These are phyloP conservation scores for Helicoverpa armigera DNA, from an alignment of 1,140 invertebrate genomes.

Conservation along the genomic window DNA sequence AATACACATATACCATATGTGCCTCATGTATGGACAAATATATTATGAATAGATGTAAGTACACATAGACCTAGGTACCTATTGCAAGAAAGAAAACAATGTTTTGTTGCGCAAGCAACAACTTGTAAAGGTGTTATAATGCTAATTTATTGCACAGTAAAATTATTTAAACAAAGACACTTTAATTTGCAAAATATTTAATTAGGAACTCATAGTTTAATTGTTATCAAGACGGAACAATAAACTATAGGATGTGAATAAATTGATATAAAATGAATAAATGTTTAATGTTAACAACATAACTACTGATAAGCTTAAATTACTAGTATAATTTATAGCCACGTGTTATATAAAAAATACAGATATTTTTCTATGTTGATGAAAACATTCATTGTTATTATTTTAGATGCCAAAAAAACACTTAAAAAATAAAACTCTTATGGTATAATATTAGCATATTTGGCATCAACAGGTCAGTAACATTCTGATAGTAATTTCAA, in stretches of 20 bases:
- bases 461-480: constrained; percentile 1
- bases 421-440: neutral
- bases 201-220: neutral
- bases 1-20: too few species aligned
- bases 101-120: too few species aligned
- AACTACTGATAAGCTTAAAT: neutral
- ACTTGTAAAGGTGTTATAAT: too few species aligned
- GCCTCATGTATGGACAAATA: too few species aligned
- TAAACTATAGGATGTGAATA: constrained; percentile 1
- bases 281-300: neutral
- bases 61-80: too few species aligned
- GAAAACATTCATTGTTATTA: neutral
- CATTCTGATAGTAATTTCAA: constrained; percentile 2
- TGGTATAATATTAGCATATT: neutral
- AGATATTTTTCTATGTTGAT: neutral
- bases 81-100: too few species aligned
- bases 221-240: constrained; percentile 12
- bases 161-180: too few species aligned
- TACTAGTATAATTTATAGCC: neutral
- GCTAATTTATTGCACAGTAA: too few species aligned
- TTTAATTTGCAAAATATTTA: neutral
- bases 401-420: too few species aligned
- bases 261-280: neutral
- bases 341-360: neutral
- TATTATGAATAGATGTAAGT: too few species aligned